A percentile compares a stretch with the other conserved stretches of the same genome.
phyloP scores from a whole-genome alignment of 2,113 vertebrate genomes.

The Percopsis transmontana region DNA sequence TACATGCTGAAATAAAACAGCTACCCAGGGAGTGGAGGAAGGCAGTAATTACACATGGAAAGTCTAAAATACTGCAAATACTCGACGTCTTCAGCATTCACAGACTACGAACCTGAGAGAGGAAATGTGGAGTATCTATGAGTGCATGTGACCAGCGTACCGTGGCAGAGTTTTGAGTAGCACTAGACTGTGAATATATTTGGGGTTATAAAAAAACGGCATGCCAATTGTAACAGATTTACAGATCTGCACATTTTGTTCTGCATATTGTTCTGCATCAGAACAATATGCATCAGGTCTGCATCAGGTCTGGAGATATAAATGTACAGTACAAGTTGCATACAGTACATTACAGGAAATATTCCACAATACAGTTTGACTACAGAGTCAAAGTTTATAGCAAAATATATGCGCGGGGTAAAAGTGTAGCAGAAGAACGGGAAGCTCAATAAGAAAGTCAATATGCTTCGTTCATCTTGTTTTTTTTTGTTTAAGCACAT shows the following conservation, averaged over 20 bases:
- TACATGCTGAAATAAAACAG: too few species aligned
- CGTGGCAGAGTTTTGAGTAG: not conserved
- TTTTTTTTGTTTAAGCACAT: constrained; percentile 39
- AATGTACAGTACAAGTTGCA: too few species aligned
- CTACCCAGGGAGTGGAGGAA: too few species aligned
- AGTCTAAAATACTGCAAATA: not conserved
- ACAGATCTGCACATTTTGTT: not conserved
- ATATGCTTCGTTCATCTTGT: constrained; percentile 42
- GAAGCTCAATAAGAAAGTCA: constrained; percentile 44
- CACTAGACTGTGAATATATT: not conserved
- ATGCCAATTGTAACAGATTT: not conserved
- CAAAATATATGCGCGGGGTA: constrained; percentile 5
- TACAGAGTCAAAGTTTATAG: not conserved
- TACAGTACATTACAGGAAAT: too few species aligned
- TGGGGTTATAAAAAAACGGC: not conserved
- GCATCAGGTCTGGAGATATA: not conserved
- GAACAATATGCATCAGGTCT: not conserved
- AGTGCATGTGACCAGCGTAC: not conserved
- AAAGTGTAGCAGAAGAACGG: not conserved
- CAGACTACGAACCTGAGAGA: not conserved
- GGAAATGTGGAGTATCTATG: constrained; percentile 11
- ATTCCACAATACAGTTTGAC: not conserved
- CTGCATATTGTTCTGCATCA: not conserved
- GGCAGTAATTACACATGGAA: too few species aligned
- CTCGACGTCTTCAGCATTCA: not conserved